phyloP scores from a whole-genome alignment of 2,113 vertebrate genomes.

The Phaethornis superciliosus region DNA sequence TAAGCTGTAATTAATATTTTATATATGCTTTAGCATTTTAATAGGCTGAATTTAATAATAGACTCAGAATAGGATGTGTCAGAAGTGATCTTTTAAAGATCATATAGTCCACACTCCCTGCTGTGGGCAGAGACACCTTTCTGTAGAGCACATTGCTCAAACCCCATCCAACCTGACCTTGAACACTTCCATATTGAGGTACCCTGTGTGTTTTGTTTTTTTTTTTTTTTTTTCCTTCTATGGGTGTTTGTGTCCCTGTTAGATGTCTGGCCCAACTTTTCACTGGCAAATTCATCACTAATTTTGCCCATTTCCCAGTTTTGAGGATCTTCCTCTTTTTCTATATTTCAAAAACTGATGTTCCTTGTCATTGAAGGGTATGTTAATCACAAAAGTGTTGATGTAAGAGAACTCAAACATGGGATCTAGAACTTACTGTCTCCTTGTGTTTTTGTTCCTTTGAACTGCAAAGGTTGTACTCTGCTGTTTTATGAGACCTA shows the following conservation, averaged over 20 bases:
- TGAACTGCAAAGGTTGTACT: conserved; percentile 84
- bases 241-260: not conserved
- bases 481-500: conserved; percentile 95
- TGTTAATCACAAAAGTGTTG: not conserved
- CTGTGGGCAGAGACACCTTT: not conserved
- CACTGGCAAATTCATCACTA: not conserved
- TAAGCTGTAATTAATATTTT: conserved; percentile 3
- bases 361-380: not conserved
- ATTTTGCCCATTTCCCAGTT: not conserved
- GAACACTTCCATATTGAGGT: not conserved
- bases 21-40: not conserved
- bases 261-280: not conserved
- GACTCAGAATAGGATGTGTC: not conserved
- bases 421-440: not conserved
- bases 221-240: not conserved
- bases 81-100: not conserved
- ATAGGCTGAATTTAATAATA: not conserved
- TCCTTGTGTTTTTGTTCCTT: not conserved
- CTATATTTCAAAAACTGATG: not conserved
- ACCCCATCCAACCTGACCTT: not conserved
- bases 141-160: not conserved
- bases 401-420: not conserved
- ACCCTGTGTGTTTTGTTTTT: not conserved
- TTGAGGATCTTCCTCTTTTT: not conserved
- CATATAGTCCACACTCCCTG: not conserved